Evolutionary conservation across 2,797 vertebrate species (phyloP).

Genomic region (Tenualosa thibaudeaui): DNA sequence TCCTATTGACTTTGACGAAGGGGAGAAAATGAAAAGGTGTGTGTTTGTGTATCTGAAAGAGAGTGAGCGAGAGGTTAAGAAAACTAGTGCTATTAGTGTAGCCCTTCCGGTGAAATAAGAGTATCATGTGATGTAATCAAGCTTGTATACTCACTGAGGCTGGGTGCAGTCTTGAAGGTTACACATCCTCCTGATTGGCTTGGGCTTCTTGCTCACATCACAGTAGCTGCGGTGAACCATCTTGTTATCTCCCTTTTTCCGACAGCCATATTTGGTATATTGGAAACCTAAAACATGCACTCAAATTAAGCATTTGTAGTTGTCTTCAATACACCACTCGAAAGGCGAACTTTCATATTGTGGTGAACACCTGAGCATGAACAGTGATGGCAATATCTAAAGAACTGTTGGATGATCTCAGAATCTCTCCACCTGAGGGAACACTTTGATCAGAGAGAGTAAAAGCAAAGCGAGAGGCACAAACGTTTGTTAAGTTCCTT

Average conservation of each 20-base stretch:
- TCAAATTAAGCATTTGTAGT: background rate
- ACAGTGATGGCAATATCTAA: too few species aligned
- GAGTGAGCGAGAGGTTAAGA: background rate
- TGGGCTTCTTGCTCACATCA: constrained; percentile 90
- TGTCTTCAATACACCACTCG: background rate
- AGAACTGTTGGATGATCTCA: too few species aligned
- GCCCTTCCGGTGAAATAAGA: background rate
- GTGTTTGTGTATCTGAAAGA: background rate
- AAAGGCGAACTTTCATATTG: too few species aligned
- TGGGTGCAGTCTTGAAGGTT: constrained; percentile 93
- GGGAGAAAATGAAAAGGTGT: background rate
- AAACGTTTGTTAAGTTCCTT: too few species aligned
- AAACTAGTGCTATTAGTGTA: background rate
- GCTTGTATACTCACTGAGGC: constrained; percentile 83
- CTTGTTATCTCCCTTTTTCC: constrained; percentile 91
- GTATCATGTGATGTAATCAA: background rate
- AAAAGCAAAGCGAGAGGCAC: too few species aligned
- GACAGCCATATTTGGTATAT: constrained; percentile 94
- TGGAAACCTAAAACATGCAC: constrained; percentile 77
- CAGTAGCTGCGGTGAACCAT: constrained; percentile 94
- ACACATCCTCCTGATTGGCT: constrained; percentile 94
- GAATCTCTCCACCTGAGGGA: too few species aligned
- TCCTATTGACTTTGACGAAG: background rate
- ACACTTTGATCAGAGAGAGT: background rate
- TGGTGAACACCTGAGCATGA: too few species aligned